Conservation (phyloP, 1,140 invertebrate genomes). For the Microvelia longipes region DNA sequence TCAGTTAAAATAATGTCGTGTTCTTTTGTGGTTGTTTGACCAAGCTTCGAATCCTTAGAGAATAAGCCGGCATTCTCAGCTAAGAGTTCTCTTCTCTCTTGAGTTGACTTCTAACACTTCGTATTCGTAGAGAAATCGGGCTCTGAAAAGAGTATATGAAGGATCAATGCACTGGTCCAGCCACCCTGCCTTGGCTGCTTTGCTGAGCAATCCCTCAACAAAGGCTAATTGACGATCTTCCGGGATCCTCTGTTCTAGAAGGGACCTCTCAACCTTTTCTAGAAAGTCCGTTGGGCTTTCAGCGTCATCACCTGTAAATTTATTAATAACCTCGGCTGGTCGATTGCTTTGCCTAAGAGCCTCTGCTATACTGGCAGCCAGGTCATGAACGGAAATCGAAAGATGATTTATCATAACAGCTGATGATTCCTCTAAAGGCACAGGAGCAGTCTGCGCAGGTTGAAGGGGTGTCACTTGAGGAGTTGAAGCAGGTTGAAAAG, state of each 20-base stretch:
- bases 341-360: too few species aligned
- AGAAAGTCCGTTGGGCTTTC: neutral
- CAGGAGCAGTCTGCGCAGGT: too few species aligned
- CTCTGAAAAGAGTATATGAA: too few species aligned
- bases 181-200: neutral
- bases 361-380: too few species aligned
- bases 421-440: too few species aligned
- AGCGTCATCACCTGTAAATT: neutral
- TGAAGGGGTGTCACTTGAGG: too few species aligned
- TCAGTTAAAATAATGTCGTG: neutral
- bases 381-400: too few species aligned
- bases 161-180: neutral
- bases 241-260: neutral
- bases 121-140: too few species aligned
- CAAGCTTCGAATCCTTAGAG: neutral
- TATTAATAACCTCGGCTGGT: too few species aligned
- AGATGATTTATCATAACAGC: too few species aligned
- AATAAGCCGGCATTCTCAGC: neutral
- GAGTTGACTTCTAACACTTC: neutral
- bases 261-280: neutral
- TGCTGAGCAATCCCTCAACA: neutral
- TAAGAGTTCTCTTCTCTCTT: neutral
- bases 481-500: too few species aligned
- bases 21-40: neutral
- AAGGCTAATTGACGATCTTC: neutral